Evolutionary conservation across 2,888 invertebrate species (phyloP), one percentile per base, ranked within the genome.

Genomic region (Druceiella hillmani): DNA sequence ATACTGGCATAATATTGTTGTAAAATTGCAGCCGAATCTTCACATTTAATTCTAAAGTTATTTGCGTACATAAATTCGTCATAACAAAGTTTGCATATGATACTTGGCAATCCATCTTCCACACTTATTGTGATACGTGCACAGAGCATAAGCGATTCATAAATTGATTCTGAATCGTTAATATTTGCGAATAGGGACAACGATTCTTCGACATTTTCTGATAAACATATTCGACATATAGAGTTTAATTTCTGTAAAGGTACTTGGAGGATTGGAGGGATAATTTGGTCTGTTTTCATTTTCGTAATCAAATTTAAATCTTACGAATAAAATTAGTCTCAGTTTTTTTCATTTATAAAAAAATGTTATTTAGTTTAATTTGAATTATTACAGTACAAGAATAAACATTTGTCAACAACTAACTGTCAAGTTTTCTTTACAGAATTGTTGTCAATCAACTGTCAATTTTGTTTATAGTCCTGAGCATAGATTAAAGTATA

Each of bases 31-130:
- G 62, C 56, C 31, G 63, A 58, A 17, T 56, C 50, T 27, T 58
- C 34, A 50, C 67, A 70, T 49, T 66, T 68, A 5, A 52, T 38
- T 38, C 61, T 54, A 45, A 70, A 67, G 16, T 46, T 55, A 38
- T 61, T 48, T 7, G 62, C 60, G 9, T 45, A 49, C 24, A 59
- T 52, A 38, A 69, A 46, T 45, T 66, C 64, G 26, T 52, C 33
- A 14, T 58, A 30, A 46, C 69, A 70, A 17, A 48, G 38, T 3
- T 44, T 45, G 45, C 69, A 70, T 42, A 70, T 61, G 15, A 38
- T 41, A 39, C 44, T 52, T 2, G 67, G 65, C 24, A 62, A 55
- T 41, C 50, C 42, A 16, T 53, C 55, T 24, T 60, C 56, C 13
- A 46, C 43, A 4, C 38, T 40, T 28, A 69, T 36, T 38, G 46